Evolutionary conservation across 2,888 invertebrate species (phyloP).

Genomic region (Sussaba pulchella): DNA sequence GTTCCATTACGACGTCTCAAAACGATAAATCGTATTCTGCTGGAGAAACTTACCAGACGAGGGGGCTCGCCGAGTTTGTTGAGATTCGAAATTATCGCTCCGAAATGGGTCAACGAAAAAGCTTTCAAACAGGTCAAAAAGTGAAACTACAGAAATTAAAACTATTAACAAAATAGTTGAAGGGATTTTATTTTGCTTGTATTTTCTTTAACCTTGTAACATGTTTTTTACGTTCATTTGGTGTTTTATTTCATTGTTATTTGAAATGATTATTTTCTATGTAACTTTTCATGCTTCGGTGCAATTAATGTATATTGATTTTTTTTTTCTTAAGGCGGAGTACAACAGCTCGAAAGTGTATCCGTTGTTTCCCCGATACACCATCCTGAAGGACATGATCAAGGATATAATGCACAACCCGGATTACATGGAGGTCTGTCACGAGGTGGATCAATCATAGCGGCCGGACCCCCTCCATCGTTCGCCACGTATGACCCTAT

Average conservation of each 20-base stretch:
- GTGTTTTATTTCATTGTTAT: no score
- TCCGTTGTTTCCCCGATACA: slow-evolving; percentile 97
- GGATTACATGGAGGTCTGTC: slow-evolving; percentile 98
- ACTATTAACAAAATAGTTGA: no score
- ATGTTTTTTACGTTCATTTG: no score
- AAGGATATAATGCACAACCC: slow-evolving; percentile 97
- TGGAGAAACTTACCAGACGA: background rate
- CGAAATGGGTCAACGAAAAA: background rate
- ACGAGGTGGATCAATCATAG: slow-evolving; percentile 90
- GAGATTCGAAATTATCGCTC: background rate
- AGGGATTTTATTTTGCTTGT: no score
- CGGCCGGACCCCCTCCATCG: slow-evolving; percentile 83
- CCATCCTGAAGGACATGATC: slow-evolving; percentile 98
- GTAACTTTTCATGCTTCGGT: no score
- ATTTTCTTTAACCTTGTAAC: no score
- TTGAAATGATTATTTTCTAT: no score
- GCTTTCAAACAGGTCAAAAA: background rate
- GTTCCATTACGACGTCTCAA: background rate
- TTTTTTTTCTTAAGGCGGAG: slow-evolving; percentile 88
- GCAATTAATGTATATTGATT: slow-evolving; percentile 3
- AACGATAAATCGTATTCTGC: background rate
- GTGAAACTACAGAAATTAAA: no score
- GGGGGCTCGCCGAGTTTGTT: background rate
- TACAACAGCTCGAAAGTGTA: slow-evolving; percentile 96
- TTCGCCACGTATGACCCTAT: slow-evolving; percentile 82